Conservation (phyloP, 2,113 vertebrate genomes). For the Diglossa brunneiventris region DNA sequence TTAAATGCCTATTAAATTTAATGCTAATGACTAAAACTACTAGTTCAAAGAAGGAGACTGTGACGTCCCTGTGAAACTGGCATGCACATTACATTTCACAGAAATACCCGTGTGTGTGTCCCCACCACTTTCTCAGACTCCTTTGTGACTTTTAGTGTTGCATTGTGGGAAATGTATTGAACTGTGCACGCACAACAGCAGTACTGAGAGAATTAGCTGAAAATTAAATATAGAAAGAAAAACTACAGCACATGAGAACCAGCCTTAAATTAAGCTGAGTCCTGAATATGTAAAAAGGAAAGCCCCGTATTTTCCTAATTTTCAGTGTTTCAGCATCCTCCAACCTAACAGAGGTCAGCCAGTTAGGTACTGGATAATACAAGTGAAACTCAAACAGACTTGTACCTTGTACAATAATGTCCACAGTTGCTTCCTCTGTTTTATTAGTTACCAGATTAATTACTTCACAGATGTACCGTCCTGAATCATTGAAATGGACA, state of each 20-base stretch:
- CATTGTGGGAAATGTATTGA: not conserved
- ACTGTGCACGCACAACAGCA: not conserved
- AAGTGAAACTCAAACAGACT: not conserved
- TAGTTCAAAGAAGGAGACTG: not conserved
- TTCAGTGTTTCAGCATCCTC: not conserved
- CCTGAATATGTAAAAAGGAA: not conserved
- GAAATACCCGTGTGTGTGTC: not conserved
- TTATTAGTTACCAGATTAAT: constrained; percentile 38
- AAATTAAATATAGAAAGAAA: not conserved
- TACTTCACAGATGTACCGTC: constrained; percentile 61
- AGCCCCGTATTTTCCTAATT: not conserved
- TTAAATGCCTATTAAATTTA: not conserved
- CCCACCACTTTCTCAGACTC: not conserved
- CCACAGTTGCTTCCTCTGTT: constrained; percentile 10
- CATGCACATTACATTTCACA: not conserved
- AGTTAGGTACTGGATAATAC: not conserved
- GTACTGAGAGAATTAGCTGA: not conserved
- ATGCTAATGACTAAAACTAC: not conserved
- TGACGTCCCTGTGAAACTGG: not conserved
- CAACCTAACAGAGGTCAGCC: not conserved
- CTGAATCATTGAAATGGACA: constrained; percentile 37
- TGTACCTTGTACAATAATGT: constrained; percentile 58
- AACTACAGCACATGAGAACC: not conserved
- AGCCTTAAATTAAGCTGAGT: not conserved
- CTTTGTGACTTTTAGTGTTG: not conserved